phyloP scores from a whole-genome alignment of 2,797 vertebrate genomes.

The Aldrovandia affinis region DNA sequence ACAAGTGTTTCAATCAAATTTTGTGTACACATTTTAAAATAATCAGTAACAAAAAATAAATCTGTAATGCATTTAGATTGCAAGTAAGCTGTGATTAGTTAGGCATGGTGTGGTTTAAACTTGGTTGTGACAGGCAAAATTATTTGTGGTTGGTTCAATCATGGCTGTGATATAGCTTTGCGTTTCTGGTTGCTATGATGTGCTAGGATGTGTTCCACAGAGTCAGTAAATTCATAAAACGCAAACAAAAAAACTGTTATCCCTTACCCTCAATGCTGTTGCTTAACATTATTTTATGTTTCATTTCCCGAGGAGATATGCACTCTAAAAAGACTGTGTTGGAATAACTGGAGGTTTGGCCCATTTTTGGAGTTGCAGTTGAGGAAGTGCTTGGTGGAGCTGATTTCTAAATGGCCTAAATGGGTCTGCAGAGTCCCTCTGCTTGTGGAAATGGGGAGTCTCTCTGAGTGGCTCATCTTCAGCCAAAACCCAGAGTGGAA shows the following conservation, averaged over 20 bases:
- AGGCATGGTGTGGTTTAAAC: background rate
- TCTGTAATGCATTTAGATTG: background rate
- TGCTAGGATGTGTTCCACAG: background rate
- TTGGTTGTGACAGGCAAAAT: constrained; percentile 1
- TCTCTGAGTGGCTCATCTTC: no score
- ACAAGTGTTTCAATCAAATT: no score
- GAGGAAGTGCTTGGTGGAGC: no score
- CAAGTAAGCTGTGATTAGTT: background rate
- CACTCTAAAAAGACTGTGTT: background rate
- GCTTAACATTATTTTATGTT: background rate
- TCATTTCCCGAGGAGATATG: background rate
- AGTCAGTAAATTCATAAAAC: background rate
- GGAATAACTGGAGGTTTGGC: background rate
- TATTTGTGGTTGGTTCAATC: background rate
- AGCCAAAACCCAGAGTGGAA: no score
- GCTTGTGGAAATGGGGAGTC: background rate
- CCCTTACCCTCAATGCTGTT: no score
- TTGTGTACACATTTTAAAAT: background rate
- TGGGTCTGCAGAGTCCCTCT: background rate
- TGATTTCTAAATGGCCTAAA: background rate
- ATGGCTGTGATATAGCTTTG: background rate
- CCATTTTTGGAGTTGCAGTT: background rate
- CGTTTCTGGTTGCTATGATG: background rate
- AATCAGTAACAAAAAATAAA: background rate
- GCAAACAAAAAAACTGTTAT: background rate